Evolutionary conservation across 2,888 invertebrate species (phyloP), one percentile per base, ranked within the genome.

Genomic region (Hypomecis punctinalis): DNA sequence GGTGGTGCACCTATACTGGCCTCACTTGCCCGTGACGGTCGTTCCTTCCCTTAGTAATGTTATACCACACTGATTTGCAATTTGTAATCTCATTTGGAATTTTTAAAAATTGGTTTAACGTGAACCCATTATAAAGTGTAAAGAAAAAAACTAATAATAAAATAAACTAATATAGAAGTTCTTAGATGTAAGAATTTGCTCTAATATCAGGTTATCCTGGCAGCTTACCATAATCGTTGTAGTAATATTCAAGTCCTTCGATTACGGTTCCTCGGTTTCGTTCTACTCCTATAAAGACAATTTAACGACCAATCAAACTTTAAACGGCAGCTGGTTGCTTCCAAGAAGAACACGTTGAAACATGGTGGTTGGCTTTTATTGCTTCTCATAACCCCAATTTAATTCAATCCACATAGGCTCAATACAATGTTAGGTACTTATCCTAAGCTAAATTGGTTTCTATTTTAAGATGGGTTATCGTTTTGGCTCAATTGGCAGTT

Each of bases 221-320:
- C 9, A 33, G 47, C 33, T 33, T 10, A 33, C 8, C 33, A 33
- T 47, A 36, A 35, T 35, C 45, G 42, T 13, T 55, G 11, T 39
- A 39, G 8, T 57, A 36, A 49, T 23, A 23, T 33, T 52, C 46
- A 40, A 35, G 40, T 40, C 23, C 35, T 60, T 53, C 10, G 4
- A 47, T 63, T 48, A 58, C 57, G 33, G 33, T 46, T 8, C 11
- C 42, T 42, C 23, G 33, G 45, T 40, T 51, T 56, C 45, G 56
- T 42, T 40, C 40, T 3, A n/a, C 8, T 51, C 57, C 42, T 55
- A 54, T 61, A 45, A 42, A 57, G 13, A 40, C 61, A 60, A 42
- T 46, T 58, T 63, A 36, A 71, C 56, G 64, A 56, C 47, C 61
- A 42, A 63, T 64, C 39, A 66, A 64, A 55, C 13, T 49, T 54